Percentiles rank a stretch among this genome's conserved stretches.
Evolutionary conservation across 2,113 vertebrate species (phyloP).

Genomic region (Eubucco bourcierii): DNA sequence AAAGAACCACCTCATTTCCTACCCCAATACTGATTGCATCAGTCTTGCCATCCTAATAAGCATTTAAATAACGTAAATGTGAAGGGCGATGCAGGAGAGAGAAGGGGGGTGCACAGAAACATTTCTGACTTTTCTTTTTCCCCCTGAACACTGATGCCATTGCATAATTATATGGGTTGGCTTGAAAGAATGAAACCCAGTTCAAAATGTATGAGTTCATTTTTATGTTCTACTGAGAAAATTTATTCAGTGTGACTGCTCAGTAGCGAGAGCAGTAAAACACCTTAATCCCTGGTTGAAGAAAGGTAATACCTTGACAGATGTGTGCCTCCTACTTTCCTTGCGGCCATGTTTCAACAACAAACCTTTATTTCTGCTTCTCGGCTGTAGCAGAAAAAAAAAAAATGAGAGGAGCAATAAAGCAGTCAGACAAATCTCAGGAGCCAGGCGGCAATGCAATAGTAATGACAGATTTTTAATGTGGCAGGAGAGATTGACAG

Average conservation of each 20-base stretch:
- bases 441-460: slow-evolving; percentile 85
- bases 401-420: slow-evolving; percentile 81
- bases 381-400: slow-evolving; percentile 82
- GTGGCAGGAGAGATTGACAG: slow-evolving; percentile 96
- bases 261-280: slow-evolving; percentile 82
- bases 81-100: slow-evolving; percentile 20
- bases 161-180: slow-evolving; percentile 76
- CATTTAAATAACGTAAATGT: slow-evolving; percentile 68
- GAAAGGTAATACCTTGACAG: slow-evolving; percentile 95
- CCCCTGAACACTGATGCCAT: slow-evolving; percentile 54
- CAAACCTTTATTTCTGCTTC: slow-evolving; percentile 85
- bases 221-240: slow-evolving; percentile 84
- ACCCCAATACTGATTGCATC: not conserved
- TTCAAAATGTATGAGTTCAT: slow-evolving; percentile 82
- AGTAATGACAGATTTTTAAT: slow-evolving; percentile 90
- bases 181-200: slow-evolving; percentile 76
- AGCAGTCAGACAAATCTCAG: slow-evolving; percentile 90
- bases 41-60: slow-evolving; percentile 20
- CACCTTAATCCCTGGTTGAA: slow-evolving; percentile 90
- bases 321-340: slow-evolving; percentile 91
- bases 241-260: slow-evolving; percentile 88
- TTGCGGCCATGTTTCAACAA: slow-evolving; percentile 88
- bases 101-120: slow-evolving; percentile 21
- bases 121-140: slow-evolving; percentile 50
- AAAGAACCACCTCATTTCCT: not conserved